phyloP scores from a whole-genome alignment of 2,888 invertebrate genomes.

The Volucella inflata region DNA sequence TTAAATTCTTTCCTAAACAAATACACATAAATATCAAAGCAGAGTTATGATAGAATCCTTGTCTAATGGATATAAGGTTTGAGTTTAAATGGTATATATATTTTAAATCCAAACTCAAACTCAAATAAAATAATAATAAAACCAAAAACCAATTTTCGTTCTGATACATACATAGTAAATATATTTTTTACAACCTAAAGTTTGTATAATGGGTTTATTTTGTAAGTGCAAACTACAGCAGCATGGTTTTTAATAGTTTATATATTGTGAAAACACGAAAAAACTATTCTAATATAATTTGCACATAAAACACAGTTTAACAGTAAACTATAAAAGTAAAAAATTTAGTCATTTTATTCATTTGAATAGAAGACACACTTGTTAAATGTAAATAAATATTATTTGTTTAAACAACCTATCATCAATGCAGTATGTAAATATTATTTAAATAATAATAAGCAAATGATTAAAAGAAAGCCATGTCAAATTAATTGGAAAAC shows the following conservation, averaged over 20 bases:
- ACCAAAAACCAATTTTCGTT: slow-evolving; percentile 7
- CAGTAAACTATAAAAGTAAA: slow-evolving; percentile 14
- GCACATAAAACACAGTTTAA: slow-evolving; percentile 20
- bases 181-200: no score
- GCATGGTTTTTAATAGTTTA: slow-evolving; percentile 32
- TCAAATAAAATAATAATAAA: slow-evolving; percentile 14
- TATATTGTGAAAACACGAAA: slow-evolving; percentile 15
- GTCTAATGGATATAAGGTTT: slow-evolving; percentile 34
- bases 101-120: slow-evolving; percentile 73
- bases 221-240: slow-evolving; percentile 49
- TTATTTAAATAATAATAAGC: background rate
- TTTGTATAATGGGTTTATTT: background rate
- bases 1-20: no score
- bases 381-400: slow-evolving; percentile 54
- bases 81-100: slow-evolving; percentile 70
- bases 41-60: background rate
- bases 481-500: background rate
- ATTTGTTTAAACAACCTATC: background rate
- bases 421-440: no score
- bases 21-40: no score
- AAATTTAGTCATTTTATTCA: background rate
- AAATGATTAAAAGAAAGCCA: slow-evolving; percentile 1
- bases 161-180: background rate
- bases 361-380: slow-evolving; percentile 10
- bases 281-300: slow-evolving; percentile 3